Evolutionary conservation across 2,888 invertebrate species (phyloP).

Genomic region (Drosophila vallismaia): DNA sequence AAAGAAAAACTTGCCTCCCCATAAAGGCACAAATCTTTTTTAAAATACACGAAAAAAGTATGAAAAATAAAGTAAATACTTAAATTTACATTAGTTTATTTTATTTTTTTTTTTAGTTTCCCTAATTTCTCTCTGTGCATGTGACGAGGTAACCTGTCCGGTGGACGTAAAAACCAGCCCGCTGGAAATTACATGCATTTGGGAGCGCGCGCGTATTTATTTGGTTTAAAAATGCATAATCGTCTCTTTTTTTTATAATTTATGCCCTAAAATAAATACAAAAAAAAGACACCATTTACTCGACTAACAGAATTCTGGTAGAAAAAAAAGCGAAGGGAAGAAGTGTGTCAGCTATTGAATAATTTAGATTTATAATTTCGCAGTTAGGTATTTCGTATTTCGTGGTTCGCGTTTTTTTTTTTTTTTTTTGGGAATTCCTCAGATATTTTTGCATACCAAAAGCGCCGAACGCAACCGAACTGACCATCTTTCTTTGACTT

Average conservation of each 20-base stretch:
- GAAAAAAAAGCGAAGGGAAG: conserved; percentile 1
- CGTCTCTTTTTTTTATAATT: conserved; percentile 59
- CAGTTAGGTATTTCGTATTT: conserved; percentile 34
- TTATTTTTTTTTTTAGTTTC: not conserved
- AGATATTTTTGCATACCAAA: conserved; percentile 73
- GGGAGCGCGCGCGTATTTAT: conserved; percentile 52
- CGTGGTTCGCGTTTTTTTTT: not conserved
- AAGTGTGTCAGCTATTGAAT: conserved; percentile 56
- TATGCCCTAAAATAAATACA: conserved; percentile 54
- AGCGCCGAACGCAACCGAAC: conserved; percentile 62
- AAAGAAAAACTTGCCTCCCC: not conserved
- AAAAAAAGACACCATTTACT: conserved; percentile 15
- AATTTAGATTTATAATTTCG: conserved; percentile 57
- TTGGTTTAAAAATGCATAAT: conserved; percentile 72
- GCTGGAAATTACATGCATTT: conserved; percentile 70
- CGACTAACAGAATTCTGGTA: not conserved
- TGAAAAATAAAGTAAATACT: not conserved
- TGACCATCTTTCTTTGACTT: conserved; percentile 35
- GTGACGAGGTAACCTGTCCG: conserved; percentile 69
- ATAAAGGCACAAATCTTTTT: not conserved
- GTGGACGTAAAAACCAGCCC: conserved; percentile 72
- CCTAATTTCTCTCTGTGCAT: conserved; percentile 43
- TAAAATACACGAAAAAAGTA: not conserved
- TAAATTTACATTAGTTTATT: too few relatives aligned
- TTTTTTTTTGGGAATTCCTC: conserved; percentile 66